Conservation (phyloP, 1,140 invertebrate genomes). For the Trissolcus basalis region DNA sequence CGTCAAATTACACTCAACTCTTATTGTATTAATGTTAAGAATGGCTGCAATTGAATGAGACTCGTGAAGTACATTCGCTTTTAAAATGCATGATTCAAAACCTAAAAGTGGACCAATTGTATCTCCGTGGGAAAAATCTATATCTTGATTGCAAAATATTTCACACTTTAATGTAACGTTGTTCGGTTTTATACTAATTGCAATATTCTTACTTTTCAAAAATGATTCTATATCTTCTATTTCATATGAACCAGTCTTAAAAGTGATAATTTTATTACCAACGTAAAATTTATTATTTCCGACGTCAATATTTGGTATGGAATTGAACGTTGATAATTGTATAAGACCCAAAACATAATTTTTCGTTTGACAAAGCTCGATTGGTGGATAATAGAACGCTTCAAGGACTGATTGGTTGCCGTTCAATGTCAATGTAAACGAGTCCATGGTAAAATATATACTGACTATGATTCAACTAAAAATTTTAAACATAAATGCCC, state of each 20-base stretch:
- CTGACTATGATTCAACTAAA: too few relatives aligned
- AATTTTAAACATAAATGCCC: slow-evolving; percentile 58
- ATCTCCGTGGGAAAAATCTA: too few relatives aligned
- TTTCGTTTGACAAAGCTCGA: slow-evolving; percentile 30
- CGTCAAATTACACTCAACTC: too few relatives aligned
- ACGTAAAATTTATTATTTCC: too few relatives aligned
- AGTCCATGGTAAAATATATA: slow-evolving; percentile 16
- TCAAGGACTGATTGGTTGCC: slow-evolving; percentile 24
- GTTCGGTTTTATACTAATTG: slow-evolving; percentile 32
- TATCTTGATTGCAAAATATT: too few relatives aligned
- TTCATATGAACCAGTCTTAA: slow-evolving; percentile 31
- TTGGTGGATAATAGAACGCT: slow-evolving; percentile 47
- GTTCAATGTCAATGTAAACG: slow-evolving; percentile 39
- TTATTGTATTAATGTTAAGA: too few relatives aligned
- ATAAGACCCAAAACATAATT: slow-evolving; percentile 38
- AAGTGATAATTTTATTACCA: background rate
- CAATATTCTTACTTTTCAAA: slow-evolving; percentile 26
- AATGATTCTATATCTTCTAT: slow-evolving; percentile 33
- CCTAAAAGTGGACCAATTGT: too few relatives aligned
- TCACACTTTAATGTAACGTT: slow-evolving; percentile 43
- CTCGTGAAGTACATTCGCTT: too few relatives aligned
- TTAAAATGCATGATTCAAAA: too few relatives aligned
- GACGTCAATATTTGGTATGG: slow-evolving; percentile 18
- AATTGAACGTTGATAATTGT: slow-evolving; percentile 30
- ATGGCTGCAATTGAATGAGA: too few relatives aligned